Base-by-base conservation (phyloP, 2,888 invertebrate genomes). In the Chrysotoxum bicinctum region DNA sequence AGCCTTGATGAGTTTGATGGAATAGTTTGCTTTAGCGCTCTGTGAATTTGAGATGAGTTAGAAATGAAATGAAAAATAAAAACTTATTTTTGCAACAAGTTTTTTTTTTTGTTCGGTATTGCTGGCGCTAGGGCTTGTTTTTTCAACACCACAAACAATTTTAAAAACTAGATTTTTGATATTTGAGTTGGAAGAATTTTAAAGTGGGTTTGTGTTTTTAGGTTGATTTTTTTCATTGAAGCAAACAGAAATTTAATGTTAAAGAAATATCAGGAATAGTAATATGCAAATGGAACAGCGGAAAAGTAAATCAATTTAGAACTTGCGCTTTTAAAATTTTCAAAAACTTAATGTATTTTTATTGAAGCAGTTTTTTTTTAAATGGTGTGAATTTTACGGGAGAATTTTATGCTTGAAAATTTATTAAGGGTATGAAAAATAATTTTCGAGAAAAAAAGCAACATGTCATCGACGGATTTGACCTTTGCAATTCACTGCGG, bases 1-100 rank as follows among this genome's bases (percentile, higher is more conserved):
- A n/a, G 10, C 16, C 16, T 19, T 66, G 66, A 35, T 35, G 48
- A 48, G 32, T 66, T 66, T 66, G 66, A 66, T 50, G 64, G 8
- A 32, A 64, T 64, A 64, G 45, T 64, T 64, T 64, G 43, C 26
- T 43, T 40, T 60, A 23, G 23, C 1, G 9, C 9, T 60, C 3
- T 7, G 8, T 1, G 35, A 58, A 64, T 64, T 64, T 64, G 30
- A 45, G 14, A 32, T 64, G 45, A 64, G 45, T 45, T 64, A 45
- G 19, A 58, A 35, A 6, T 35, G 3, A 58, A 56, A 19, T 56
- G 1, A 35, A 56, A 56, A 30, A 56, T 16, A 19, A 35, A 56
- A 32, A 19, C 19, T 19, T 4, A 30, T 56, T 56, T 56, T 56
- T 19, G 19, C 58, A 35, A 58, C 14, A 21, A 37, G 21, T 56